Percentiles rank a stretch among this genome's conserved stretches.
These are phyloP conservation scores for Laupala kohalensis DNA, from an alignment of 1,140 invertebrate species.

Conservation along the genomic window DNA sequence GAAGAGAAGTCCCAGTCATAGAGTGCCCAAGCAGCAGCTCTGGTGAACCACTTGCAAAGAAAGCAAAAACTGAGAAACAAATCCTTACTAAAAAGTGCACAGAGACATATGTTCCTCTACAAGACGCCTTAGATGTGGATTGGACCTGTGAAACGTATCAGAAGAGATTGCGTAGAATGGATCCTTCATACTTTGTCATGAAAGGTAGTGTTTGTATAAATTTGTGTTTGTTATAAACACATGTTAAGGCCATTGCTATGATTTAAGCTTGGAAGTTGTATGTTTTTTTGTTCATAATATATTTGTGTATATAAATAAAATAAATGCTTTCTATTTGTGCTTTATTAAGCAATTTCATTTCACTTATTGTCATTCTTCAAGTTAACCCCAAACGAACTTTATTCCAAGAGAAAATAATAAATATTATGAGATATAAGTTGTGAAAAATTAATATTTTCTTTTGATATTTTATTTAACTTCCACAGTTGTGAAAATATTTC, in stretches of 20 bases:
- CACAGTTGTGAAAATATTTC: no score
- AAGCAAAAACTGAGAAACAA: slow-evolving; percentile 23
- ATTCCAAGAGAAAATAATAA: no score
- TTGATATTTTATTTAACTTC: no score
- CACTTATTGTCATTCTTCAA: not conserved
- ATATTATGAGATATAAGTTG: no score
- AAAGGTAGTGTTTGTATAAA: slow-evolving; percentile 6
- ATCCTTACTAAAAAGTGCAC: not conserved
- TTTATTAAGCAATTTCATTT: not conserved
- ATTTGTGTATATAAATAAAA: not conserved
- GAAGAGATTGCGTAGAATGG: slow-evolving; percentile 29
- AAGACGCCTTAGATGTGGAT: slow-evolving; percentile 53
- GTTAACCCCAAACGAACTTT: not conserved
- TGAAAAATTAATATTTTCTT: no score
- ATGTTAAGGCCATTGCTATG: not conserved
- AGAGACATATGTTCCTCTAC: slow-evolving; percentile 46
- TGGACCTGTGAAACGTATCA: slow-evolving; percentile 31
- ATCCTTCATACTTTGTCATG: slow-evolving; percentile 25
- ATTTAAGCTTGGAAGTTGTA: not conserved
- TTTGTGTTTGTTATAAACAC: not conserved
- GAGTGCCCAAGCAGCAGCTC: slow-evolving; percentile 25
- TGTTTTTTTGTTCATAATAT: no score
- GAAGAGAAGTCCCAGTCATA: not conserved
- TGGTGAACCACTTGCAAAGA: slow-evolving; percentile 33
- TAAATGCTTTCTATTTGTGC: not conserved